Evolutionary conservation across 2,888 invertebrate genomes (phyloP).

Genomic region (Tiliacea citrago): DNA sequence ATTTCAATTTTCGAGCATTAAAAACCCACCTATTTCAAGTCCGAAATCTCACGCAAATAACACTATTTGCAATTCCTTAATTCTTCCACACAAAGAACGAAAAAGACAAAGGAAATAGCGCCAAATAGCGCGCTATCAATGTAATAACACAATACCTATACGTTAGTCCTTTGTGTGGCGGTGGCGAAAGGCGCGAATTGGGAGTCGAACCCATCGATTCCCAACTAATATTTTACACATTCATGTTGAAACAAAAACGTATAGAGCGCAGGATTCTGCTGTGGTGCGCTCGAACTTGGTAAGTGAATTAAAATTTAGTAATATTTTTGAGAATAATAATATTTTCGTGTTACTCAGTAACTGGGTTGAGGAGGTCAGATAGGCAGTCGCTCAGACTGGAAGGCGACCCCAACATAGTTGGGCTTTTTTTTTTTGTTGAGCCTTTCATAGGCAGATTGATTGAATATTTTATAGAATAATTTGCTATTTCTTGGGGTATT

Average conservation of each 20-base stretch:
- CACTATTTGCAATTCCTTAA: conserved; percentile 12
- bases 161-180: conserved; percentile 52
- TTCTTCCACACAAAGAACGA: conserved; percentile 5
- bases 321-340: not conserved
- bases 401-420: no score
- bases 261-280: conserved; percentile 69
- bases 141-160: conserved; percentile 58
- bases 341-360: not conserved
- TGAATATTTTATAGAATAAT: not conserved
- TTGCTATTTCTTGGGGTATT: not conserved
- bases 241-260: conserved; percentile 79
- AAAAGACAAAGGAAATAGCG: conserved; percentile 23
- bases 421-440: no score
- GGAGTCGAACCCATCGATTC: conserved; percentile 75
- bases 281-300: conserved; percentile 38
- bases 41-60: conserved; percentile 32
- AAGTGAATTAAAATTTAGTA: conserved; percentile 27
- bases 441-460: not conserved
- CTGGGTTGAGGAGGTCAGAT: no score
- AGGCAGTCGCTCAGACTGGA: no score
- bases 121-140: conserved; percentile 39
- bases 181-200: conserved; percentile 62
- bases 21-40: not conserved
- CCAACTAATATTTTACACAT: conserved; percentile 82
- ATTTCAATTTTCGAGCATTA: no score